These are phyloP conservation scores for Neodon shergylaensis DNA, from an alignment of 2,113 vertebrate genomes.

Conservation along the genomic window DNA sequence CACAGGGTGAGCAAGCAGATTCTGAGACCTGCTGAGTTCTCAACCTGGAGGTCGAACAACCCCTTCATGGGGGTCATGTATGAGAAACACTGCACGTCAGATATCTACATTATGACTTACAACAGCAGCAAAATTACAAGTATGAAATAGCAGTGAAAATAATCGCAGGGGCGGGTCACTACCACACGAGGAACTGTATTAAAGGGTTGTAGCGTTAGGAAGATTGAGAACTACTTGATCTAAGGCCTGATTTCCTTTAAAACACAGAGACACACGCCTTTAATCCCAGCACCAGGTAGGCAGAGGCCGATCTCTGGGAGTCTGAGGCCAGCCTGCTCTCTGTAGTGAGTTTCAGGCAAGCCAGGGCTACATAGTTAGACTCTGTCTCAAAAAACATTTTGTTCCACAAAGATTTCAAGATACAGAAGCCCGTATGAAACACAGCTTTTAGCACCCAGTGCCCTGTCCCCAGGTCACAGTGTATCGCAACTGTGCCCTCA, in stretches of 20 bases:
- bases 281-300: not conserved
- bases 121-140: not conserved
- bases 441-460: not conserved
- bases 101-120: not conserved
- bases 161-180: not conserved
- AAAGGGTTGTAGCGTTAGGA: not conserved
- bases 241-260: not conserved
- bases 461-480: fast-evolving
- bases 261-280: not conserved
- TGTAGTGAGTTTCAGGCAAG: not conserved
- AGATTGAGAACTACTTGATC: not conserved
- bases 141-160: not conserved
- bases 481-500: fast-evolving
- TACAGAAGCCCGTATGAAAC: not conserved
- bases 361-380: not conserved
- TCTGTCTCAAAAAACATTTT: not conserved
- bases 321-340: not conserved
- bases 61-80: not conserved
- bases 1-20: not conserved
- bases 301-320: not conserved
- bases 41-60: not conserved
- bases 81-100: not conserved
- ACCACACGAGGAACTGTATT: not conserved
- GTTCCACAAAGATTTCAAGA: not conserved
- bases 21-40: not conserved